Percentiles rank a stretch among this genome's conserved stretches.
Evolutionary conservation across 2,113 vertebrate genomes (phyloP).

Genomic region (Panurus biarmicus): DNA sequence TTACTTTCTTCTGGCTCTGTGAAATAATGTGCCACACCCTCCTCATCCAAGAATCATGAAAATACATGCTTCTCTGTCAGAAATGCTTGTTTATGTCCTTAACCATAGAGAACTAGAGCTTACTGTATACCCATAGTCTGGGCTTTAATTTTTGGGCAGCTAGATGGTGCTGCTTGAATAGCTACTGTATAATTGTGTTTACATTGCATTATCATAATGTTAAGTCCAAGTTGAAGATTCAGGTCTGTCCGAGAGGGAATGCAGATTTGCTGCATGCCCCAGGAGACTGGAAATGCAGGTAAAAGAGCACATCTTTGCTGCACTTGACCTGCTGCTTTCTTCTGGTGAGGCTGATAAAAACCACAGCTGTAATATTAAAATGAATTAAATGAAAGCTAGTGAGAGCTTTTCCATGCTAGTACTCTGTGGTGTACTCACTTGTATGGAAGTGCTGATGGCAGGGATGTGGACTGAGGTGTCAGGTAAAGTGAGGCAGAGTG

Average conservation of each 20-base stretch:
- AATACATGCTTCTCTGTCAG: background rate
- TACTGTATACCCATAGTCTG: background rate
- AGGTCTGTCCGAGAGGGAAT: background rate
- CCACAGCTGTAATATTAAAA: background rate
- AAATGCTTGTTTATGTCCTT: background rate
- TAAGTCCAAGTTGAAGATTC: background rate
- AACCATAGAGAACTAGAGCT: background rate
- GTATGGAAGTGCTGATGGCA: background rate
- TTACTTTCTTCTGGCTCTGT: background rate
- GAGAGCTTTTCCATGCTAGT: background rate
- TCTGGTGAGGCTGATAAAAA: background rate
- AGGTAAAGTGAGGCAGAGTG: background rate
- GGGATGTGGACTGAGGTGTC: background rate
- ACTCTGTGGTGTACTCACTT: background rate
- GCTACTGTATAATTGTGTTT: background rate
- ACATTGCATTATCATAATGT: background rate
- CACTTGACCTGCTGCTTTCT: background rate
- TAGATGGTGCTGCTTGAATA: conserved; percentile 5
- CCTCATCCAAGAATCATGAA: background rate
- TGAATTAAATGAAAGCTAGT: background rate
- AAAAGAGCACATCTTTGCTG: background rate
- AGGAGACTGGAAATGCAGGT: background rate
- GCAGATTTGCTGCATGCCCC: background rate
- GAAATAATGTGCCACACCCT: background rate
- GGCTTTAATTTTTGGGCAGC: background rate